phyloP scores from a whole-genome alignment of 2,797 vertebrate genomes.

The Hyperoplus immaculatus region DNA sequence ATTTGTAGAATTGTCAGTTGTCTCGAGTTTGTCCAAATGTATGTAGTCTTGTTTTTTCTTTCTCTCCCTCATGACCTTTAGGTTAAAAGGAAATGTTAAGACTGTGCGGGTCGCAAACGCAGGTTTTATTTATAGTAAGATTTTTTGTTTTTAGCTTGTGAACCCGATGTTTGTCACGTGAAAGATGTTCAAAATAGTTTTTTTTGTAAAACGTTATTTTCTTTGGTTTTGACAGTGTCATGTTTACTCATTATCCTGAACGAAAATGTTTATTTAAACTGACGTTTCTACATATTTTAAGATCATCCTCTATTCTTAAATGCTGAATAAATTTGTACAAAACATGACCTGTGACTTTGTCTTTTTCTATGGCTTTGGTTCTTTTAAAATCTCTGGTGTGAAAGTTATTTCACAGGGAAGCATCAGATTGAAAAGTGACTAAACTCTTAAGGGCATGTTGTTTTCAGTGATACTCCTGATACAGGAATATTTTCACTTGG shows the following conservation, averaged over 20 bases:
- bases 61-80: conserved; percentile 61
- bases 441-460: not conserved
- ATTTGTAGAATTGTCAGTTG: conserved; percentile 87
- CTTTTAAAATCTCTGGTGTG: not conserved
- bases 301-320: conserved; percentile 90
- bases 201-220: conserved; percentile 88
- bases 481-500: not conserved
- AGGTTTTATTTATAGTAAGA: conserved; percentile 95
- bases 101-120: conserved; percentile 93
- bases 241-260: conserved; percentile 85
- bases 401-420: not conserved
- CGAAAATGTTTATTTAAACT: conserved; percentile 90
- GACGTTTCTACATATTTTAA: conserved; percentile 90
- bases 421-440: conserved; percentile 10
- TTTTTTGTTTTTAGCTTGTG: conserved; percentile 85
- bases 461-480: not conserved
- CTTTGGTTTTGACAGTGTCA: conserved; percentile 91
- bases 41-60: conserved; percentile 76
- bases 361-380: conserved; percentile 40
- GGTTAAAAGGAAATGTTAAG: conserved; percentile 84
- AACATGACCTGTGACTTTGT: conserved; percentile 76
- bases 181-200: conserved; percentile 82
- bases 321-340: conserved; percentile 91
- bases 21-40: conserved; percentile 85
- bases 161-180: conserved; percentile 86